Evolutionary conservation across 2,113 vertebrate genomes (phyloP), one percentile per base, ranked within the genome.

Genomic region (Strix aluco): DNA sequence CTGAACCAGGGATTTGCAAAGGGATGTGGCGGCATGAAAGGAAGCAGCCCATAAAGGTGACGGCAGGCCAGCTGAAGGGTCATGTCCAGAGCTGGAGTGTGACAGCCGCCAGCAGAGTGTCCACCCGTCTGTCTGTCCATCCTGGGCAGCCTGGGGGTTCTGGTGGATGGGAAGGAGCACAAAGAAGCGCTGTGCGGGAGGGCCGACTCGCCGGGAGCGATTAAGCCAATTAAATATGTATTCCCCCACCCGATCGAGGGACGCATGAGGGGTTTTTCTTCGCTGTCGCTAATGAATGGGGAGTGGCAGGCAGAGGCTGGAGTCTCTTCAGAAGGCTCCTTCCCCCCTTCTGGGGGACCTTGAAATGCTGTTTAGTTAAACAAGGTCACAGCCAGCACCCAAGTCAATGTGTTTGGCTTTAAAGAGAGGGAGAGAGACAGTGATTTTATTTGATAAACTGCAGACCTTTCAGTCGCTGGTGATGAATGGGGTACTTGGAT

Each of bases 391-490:
- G 88, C 23, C 80, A 80, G 94, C 91, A 87, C 94, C 87, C 65
- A 86, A 92, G 81, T 90, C 74, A 83, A 79, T 40, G 81, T 75
- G 51, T 66, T 52, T 74, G 59, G 77, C 36, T 91, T 91, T 87
- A 74, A 91, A 87, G 83, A 65, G 74, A 61, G 71, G 40, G 83
- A 75, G 79, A 72, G 73, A 95, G 92, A 88, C 90, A 89, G 65
- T 91, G 95, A 95, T 90, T 95, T 94, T 86, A 59, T 91, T 91
- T 97, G 92, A 97, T 95, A 93, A 95, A 92, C 86, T 15, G 5
- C 62, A 96, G 82, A 83, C 66, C 80, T 92, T 80, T 92, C 86
- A 94, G 54, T 74, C 5, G 15, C 34, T 93, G 62, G 42, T 82
- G 94, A 93, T 91, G 91, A 97, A 88, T 63, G 57, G 91, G 71